These are phyloP conservation scores for Serrognathus titanus DNA, from an alignment of 2,888 invertebrate genomes.

Conservation along the genomic window DNA sequence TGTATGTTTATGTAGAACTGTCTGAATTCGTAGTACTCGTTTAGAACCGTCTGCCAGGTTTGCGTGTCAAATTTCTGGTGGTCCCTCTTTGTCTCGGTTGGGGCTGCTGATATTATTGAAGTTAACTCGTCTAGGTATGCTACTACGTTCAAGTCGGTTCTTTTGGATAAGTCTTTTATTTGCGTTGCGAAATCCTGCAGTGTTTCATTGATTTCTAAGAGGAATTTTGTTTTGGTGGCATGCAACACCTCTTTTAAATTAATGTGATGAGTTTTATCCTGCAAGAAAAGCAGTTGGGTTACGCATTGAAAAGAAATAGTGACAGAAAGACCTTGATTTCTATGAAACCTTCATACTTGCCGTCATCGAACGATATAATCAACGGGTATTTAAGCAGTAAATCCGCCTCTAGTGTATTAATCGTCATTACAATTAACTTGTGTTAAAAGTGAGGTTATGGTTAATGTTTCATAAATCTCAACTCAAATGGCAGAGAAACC, in stretches of 20 bases:
- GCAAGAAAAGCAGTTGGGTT: constrained; percentile 10
- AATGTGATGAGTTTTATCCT: constrained; percentile 31
- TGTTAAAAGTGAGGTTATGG: too few species aligned
- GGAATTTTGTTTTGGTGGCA: constrained; percentile 11
- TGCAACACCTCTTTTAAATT: constrained; percentile 19
- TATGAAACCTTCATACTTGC: constrained; percentile 28
- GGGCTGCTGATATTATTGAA: constrained; percentile 22
- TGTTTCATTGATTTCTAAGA: constrained; percentile 20
- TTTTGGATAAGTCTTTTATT: constrained; percentile 10
- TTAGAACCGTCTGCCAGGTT: constrained; percentile 14
- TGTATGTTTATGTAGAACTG: constrained; percentile 27
- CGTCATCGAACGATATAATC: constrained; percentile 23
- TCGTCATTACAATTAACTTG: too few species aligned
- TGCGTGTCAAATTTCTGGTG: neutral
- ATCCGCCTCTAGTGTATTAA: constrained; percentile 4
- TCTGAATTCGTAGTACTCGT: constrained; percentile 26
- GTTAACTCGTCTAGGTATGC: constrained; percentile 30
- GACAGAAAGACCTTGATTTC: constrained; percentile 28
- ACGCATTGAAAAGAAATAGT: neutral
- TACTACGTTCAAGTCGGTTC: constrained; percentile 13
- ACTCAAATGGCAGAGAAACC: too few species aligned
- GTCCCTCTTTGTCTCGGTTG: neutral
- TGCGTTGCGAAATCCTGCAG: constrained; percentile 13
- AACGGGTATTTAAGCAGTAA: constrained; percentile 35
- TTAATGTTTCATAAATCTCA: too few species aligned